Evolutionary conservation across 2,888 invertebrate species (phyloP).

Genomic region (Phaedon cochleariae): DNA sequence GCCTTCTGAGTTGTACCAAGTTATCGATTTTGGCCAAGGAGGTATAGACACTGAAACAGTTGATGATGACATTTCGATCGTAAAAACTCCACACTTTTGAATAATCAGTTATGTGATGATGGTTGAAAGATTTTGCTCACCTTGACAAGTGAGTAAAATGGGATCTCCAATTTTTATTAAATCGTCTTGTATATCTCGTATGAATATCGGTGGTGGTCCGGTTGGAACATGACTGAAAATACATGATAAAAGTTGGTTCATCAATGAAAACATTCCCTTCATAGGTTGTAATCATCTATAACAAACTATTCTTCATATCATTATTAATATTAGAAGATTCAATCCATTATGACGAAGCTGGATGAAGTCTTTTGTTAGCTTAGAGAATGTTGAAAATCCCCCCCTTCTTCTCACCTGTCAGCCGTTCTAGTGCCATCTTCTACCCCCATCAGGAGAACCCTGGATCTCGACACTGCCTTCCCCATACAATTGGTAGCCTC

Average conservation of each 20-base stretch:
- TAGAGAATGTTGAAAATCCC: too few relatives aligned
- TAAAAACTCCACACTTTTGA: too few relatives aligned
- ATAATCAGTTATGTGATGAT: too few relatives aligned
- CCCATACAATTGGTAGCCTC: slow-evolving; percentile 92
- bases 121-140: slow-evolving; percentile 56
- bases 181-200: slow-evolving; percentile 76
- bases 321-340: too few relatives aligned
- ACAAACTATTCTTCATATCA: too few relatives aligned
- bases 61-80: too few relatives aligned
- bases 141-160: slow-evolving; percentile 77
- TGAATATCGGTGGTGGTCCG: slow-evolving; percentile 82
- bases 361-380: too few relatives aligned
- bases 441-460: slow-evolving; percentile 81
- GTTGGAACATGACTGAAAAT: slow-evolving; percentile 63
- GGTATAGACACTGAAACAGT: slow-evolving; percentile 74
- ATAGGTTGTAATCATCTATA: too few relatives aligned
- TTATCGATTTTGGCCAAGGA: slow-evolving; percentile 83
- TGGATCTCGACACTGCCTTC: slow-evolving; percentile 81
- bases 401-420: slow-evolving; percentile 68
- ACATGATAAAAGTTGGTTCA: too few relatives aligned
- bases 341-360: too few relatives aligned
- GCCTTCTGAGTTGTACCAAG: slow-evolving; percentile 88
- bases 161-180: slow-evolving; percentile 82
- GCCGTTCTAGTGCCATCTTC: slow-evolving; percentile 77
- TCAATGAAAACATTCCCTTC: too few relatives aligned